These are phyloP conservation scores for Ramphastos sulfuratus DNA, from an alignment of 2,113 vertebrate species.

Conservation along the genomic window DNA sequence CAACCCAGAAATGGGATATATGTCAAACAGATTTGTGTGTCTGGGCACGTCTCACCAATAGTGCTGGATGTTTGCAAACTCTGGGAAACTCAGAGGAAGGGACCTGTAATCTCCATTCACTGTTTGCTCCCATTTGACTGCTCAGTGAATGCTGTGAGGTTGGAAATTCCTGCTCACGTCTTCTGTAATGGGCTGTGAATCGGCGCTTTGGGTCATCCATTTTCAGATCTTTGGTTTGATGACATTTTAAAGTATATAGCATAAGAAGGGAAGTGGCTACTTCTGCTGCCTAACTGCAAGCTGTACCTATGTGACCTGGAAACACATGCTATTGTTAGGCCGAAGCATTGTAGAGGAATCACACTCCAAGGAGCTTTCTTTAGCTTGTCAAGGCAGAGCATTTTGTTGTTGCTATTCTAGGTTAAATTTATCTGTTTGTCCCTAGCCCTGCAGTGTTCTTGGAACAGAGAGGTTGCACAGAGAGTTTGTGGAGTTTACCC, in stretches of 20 bases:
- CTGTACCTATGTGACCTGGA: background rate
- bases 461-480: too few relatives aligned
- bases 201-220: background rate
- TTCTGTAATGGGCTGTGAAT: background rate
- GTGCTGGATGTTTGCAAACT: background rate
- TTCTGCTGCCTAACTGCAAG: background rate
- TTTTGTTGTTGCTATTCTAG: background rate
- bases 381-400: background rate
- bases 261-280: background rate
- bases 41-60: background rate
- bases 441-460: background rate
- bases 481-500: too few relatives aligned
- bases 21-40: background rate
- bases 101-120: background rate
- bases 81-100: background rate
- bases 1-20: background rate
- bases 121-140: background rate
- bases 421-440: background rate
- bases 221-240: background rate
- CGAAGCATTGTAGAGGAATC: background rate
- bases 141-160: background rate
- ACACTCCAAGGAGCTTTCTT: background rate
- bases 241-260: background rate
- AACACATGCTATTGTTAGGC: background rate
- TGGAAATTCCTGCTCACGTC: background rate